Evolutionary conservation across 2,113 vertebrate genomes (phyloP).

Genomic region (Cyanoramphus novaezelandiae): DNA sequence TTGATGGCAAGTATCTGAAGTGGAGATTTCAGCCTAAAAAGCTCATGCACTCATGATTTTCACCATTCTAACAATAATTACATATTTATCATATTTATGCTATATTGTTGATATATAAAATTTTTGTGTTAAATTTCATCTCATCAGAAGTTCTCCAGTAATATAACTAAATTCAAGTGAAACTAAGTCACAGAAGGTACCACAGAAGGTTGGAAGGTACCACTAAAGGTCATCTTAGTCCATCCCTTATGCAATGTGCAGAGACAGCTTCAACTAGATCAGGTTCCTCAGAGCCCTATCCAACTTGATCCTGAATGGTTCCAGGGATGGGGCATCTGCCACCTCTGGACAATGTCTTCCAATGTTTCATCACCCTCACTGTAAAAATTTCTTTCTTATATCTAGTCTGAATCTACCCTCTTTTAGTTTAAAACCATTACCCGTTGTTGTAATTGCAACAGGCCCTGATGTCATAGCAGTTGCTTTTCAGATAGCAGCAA

Average conservation of each 20-base stretch:
- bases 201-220: neutral
- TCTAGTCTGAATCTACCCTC: neutral
- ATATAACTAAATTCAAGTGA: neutral
- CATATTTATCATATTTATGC: neutral
- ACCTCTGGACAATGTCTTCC: neutral
- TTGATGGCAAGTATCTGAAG: neutral
- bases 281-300: neutral
- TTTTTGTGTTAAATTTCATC: neutral
- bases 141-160: neutral
- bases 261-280: neutral
- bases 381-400: neutral
- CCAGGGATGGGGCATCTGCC: neutral
- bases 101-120: neutral
- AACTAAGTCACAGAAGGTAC: neutral
- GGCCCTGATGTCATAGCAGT: neutral
- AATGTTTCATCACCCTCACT: neutral
- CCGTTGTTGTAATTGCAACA: neutral
- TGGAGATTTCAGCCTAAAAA: constrained; percentile 2
- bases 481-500: neutral
- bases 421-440: neutral
- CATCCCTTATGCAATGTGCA: fast-evolving
- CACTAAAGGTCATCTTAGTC: neutral
- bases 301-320: neutral
- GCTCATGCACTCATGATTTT: neutral
- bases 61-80: neutral